Base-by-base conservation (phyloP, 2,888 invertebrate species). In the Palloptera scutellata region DNA sequence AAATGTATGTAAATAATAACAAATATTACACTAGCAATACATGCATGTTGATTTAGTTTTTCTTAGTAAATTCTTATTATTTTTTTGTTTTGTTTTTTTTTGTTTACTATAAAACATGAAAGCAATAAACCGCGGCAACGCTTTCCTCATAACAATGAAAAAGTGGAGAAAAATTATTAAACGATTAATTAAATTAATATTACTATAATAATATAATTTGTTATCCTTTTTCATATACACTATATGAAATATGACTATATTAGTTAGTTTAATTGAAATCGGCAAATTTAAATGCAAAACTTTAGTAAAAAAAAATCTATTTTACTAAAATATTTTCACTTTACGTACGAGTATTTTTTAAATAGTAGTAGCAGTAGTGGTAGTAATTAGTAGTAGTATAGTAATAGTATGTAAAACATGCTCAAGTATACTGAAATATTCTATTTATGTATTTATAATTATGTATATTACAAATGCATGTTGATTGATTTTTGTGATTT, bases 1-100 rank as follows among this genome's bases (percentile, higher is more conserved):
- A 53, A 59, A 61, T 58, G 62, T 65, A 61, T 58, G 62, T 65
- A 73, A 65, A 52, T 57, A 20, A 12, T 59, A 17, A 45, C 43
- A 42, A 63, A 45, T 15, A 63, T 70, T 66, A 52, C 71, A 69
- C 73, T 76, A 76, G 71, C 73, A 73, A 72, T 70, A 75, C 78
- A 79, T 79, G 78, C 78, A 76, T 62, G 12, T n/a, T 43, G 59
- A 40, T 64, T 54, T 57, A 51, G 48, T 54, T 57, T 42, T 41
- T 43, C 40, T 40, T 45, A 30, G 12, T 60, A 42, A 42, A 42
- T 15, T 41, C 12, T 42, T 13, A 11, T 51, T 8, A 20, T 20
- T 40, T 10, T 54, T 43, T 61, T 61, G 9, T 42, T 66, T 30
- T 20, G 11, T 15, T 15, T 48, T 41, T 5, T n/a, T 19, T 40